Evolutionary conservation across 2,888 invertebrate species (phyloP), one percentile per base, ranked within the genome.

Genomic region (Hedychridium roseum): DNA sequence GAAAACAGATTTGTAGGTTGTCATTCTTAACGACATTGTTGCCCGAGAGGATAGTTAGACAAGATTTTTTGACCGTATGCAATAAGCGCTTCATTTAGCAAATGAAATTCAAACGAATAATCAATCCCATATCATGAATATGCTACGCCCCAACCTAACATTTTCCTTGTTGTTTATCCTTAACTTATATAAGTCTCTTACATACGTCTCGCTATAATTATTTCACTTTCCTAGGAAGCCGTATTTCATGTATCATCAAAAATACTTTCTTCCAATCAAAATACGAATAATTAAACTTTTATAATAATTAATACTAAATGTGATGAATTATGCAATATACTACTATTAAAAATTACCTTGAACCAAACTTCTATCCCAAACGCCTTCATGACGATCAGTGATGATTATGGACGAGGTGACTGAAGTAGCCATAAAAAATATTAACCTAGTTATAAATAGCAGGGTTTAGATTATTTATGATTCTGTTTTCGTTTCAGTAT

Each of bases 301-400:
- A 27, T 27, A 12, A 9, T 2, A 11, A 4, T 27, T 27, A 9
- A 6, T 23, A 23, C 23, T 23, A 23, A 23, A 6, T 23, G 23
- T 9, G 23, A 6, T 28, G 6, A 28, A 28, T 28, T 28, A 28
- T 5, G 11, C 6, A n/a, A 4, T n/a, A 15, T 12, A n/a, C 31
- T 3, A 3, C 15, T 31, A 14, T 38, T 42, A 14, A 23, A n/a
- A 30, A 12, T 57, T 59, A 81, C 82, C 94, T 54, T 94, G 91
- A 3, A 94, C 91, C 1, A 92, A 83, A 45, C 90, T 91, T 50
- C 95, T 82, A 74, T 94, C 92, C 88, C 95, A 89, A 54, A 94
- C 86, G 2, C 95, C 93, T 74, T 92, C 92, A 64, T 87, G 83
- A 23, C 89, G 85, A 74, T 93, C 93, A 0, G 88, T 82, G 54